Evolutionary conservation across 2,888 invertebrate genomes (phyloP), one percentile per base, ranked within the genome.

Genomic region (Hydropsyche betteni): DNA sequence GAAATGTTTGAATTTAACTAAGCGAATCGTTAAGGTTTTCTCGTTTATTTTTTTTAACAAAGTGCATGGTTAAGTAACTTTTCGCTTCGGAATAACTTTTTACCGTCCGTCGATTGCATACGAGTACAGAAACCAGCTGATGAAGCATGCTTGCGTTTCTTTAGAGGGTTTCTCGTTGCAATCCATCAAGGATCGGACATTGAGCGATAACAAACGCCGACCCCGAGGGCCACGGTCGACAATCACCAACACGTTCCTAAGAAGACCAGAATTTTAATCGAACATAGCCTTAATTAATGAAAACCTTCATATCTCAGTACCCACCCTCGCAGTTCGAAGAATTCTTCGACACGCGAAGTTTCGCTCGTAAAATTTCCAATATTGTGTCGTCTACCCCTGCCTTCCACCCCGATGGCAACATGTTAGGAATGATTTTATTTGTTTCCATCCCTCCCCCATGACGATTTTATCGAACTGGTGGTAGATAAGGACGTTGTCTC

Each of bases 121-220:
- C 6, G 10, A 44, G 44, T 44, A 44, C 44, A 44, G 44, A 6
- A 44, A 44, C 44, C 44, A 44, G 44, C 44, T 44, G 14, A 64
- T 64, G 64, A 16, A 64, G 34, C 12, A 64, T 24, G 64, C 16
- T 44, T 64, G 64, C 64, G 16, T 64, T 64, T 64, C 44, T 44
- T 44, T 44, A 33, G 70, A 70, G 34, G 70, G 12, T 53, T 24
- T 24, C 24, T 24, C 52, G 53, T 53, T 55, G 72, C 72, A 58
- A 72, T 72, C 72, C 58, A 72, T 72, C 72, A 72, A 55, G 72
- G 58, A 72, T 58, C 50, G 24, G 72, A 72, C 72, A 34, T 55
- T 72, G 72, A 72, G 72, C 58, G 72, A 72, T 72, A 34, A 55
- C 36, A 36, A 72, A 72, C 58, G 36, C 2, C 55, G 72, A 58